Evolutionary conservation across 2,797 vertebrate genomes (phyloP).

Genomic region (Melanotaenia nigrans): DNA sequence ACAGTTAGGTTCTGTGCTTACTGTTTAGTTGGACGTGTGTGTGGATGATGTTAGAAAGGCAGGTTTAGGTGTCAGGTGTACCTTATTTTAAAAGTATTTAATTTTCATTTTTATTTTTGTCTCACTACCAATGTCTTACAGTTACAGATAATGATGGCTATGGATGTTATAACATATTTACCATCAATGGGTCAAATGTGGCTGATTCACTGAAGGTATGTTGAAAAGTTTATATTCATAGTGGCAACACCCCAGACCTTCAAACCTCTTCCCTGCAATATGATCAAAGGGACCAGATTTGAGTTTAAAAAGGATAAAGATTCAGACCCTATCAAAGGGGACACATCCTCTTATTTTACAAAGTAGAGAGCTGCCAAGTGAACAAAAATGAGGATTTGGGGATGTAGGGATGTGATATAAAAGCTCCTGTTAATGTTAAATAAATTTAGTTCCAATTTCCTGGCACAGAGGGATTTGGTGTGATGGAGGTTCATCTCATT

Average conservation of each 20-base stretch:
- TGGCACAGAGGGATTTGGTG: conserved; percentile 72
- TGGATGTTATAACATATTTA: neutral
- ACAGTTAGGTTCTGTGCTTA: conserved; percentile 39
- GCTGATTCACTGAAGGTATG: conserved; percentile 20
- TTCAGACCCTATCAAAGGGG: conserved; percentile 46
- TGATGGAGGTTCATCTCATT: conserved; percentile 71
- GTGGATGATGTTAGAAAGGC: conserved; percentile 31
- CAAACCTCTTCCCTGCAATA: conserved; percentile 24
- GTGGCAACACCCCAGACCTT: conserved; percentile 13
- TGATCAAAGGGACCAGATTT: conserved; percentile 35
- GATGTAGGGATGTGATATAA: conserved; percentile 52
- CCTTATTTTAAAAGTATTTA: neutral
- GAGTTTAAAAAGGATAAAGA: conserved; percentile 58
- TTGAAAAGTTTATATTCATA: conserved; percentile 31
- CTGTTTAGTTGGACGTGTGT: conserved; percentile 27
- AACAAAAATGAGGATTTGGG: conserved; percentile 48
- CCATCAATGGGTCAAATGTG: conserved; percentile 8
- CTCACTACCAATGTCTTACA: neutral
- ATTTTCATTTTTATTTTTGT: neutral
- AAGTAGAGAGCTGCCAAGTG: conserved; percentile 56
- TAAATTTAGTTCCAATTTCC: conserved; percentile 72
- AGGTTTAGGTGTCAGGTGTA: neutral
- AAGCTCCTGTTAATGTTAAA: conserved; percentile 70
- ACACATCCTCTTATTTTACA: conserved; percentile 57
- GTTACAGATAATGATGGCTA: neutral